phyloP scores from a whole-genome alignment of 2,888 invertebrate species.

The Neoaliturus tenellus region DNA sequence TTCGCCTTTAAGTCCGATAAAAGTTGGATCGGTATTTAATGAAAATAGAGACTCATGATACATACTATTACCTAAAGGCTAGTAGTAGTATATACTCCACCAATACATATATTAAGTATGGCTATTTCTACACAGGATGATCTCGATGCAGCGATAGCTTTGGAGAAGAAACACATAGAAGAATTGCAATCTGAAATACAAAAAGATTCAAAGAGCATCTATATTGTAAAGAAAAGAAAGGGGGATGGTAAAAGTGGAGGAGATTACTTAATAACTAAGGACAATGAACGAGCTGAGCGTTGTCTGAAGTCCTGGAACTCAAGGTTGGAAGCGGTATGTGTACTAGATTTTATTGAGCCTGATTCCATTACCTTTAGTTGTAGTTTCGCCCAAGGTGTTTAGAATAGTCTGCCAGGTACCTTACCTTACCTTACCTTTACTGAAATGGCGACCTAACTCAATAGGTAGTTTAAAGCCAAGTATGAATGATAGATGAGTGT shows the following conservation, averaged over 20 bases:
- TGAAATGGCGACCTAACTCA: no score
- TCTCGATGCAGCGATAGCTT: not conserved
- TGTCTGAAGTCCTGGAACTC: not conserved
- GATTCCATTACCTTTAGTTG: no score
- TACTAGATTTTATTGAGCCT: no score
- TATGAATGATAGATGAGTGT: no score
- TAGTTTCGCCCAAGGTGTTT: not conserved
- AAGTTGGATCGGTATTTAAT: no score
- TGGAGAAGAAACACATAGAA: conserved; percentile 7
- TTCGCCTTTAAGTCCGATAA: no score
- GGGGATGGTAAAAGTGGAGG: not conserved
- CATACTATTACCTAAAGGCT: no score
- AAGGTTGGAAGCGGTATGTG: not conserved
- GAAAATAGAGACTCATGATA: no score
- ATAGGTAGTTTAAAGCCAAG: no score
- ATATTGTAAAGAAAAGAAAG: not conserved
- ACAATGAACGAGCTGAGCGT: not conserved
- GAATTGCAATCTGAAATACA: not conserved
- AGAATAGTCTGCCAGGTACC: not conserved
- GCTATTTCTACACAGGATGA: conserved; percentile 7
- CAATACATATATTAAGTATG: no score
- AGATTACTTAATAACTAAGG: not conserved
- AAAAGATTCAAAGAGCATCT: not conserved
- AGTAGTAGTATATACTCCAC: no score
- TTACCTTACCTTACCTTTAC: not conserved